Percentiles rank a stretch among this genome's conserved stretches.
These are phyloP conservation scores for Crocallis elinguaria DNA, from an alignment of 2,888 invertebrate species.

Conservation along the genomic window DNA sequence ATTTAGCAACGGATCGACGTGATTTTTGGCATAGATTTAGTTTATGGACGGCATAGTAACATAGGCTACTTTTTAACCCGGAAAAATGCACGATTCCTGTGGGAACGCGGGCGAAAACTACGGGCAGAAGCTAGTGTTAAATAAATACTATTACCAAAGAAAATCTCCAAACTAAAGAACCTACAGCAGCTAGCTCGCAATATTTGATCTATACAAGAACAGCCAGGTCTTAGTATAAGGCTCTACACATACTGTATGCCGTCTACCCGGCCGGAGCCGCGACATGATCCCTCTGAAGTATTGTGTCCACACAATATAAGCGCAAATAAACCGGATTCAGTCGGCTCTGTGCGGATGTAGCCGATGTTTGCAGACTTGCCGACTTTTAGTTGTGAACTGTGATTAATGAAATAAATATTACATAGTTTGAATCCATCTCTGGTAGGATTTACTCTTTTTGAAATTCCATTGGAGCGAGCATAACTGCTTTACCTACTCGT, in stretches of 20 bases:
- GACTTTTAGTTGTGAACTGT: not conserved
- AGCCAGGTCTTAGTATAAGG: conserved; percentile 20
- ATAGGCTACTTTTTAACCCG: too few relatives aligned
- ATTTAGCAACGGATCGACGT: too few relatives aligned
- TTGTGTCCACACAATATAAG: conserved; percentile 83
- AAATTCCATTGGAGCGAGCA: too few relatives aligned
- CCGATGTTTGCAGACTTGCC: conserved; percentile 30
- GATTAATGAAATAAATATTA: too few relatives aligned
- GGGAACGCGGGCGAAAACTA: too few relatives aligned
- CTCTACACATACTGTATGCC: conserved; percentile 14
- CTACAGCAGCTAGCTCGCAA: conserved; percentile 12
- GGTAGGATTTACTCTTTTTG: too few relatives aligned
- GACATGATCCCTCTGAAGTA: conserved; percentile 69
- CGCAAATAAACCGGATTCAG: conserved; percentile 78
- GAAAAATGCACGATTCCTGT: too few relatives aligned
- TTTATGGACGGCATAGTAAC: too few relatives aligned
- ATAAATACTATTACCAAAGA: not conserved
- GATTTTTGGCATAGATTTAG: too few relatives aligned
- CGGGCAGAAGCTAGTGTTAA: too few relatives aligned
- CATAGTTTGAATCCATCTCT: too few relatives aligned
- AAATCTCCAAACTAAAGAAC: not conserved
- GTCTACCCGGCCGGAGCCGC: conserved; percentile 31
- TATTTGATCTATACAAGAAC: conserved; percentile 19
- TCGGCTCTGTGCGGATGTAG: conserved; percentile 50
- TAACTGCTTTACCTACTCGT: too few relatives aligned